Evolutionary conservation across 2,797 vertebrate species (phyloP), one percentile per base, ranked within the genome.

Genomic region (Brachymystax lenok): DNA sequence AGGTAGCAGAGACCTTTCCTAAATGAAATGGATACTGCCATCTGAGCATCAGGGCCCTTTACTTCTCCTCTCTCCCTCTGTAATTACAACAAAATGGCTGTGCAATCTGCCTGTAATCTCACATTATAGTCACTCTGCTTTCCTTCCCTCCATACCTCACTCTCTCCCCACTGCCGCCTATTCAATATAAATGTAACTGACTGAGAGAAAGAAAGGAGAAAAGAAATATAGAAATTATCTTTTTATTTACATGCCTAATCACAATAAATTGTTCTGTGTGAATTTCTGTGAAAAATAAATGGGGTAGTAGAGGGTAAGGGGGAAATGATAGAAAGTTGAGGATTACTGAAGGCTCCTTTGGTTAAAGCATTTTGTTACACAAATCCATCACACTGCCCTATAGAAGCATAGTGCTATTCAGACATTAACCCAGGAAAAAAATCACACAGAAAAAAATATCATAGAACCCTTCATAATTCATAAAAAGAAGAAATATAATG

Each of bases 161-260:
- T 63, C 71, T 71, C 35, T 64, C 70, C 64, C 83, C 85, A 70
- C 79, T 63, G 84, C 86, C 85, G 88, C 90, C 92, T 92, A 92
- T 93, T 92, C 90, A 93, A 93, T 92, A 92, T 92, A 92, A 91
- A 93, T 93, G 92, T 90, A 92, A 92, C 92, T 92, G 69, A 73
- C 73, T 46, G 28, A 19, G 50, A 28, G 54, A 73, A 63, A 63
- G 59, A 68, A 71, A 70, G 67, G 46, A 73, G 30, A 30, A 21
- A 46, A 46, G 10, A 51, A 75, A 74, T 75, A 76, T 76, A 74
- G 74, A 74, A 78, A 73, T 66, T 74, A 77, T 68, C 51, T 79
- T 69, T 77, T 79, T 79, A 77, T 74, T 79, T 77, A 77, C 67
- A 77, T 71, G 67, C 69, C 69, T 75, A 72, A 79, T 77, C 50